Conservation (phyloP, 2,888 invertebrate species). For the Synanthedon tipuliformis region DNA sequence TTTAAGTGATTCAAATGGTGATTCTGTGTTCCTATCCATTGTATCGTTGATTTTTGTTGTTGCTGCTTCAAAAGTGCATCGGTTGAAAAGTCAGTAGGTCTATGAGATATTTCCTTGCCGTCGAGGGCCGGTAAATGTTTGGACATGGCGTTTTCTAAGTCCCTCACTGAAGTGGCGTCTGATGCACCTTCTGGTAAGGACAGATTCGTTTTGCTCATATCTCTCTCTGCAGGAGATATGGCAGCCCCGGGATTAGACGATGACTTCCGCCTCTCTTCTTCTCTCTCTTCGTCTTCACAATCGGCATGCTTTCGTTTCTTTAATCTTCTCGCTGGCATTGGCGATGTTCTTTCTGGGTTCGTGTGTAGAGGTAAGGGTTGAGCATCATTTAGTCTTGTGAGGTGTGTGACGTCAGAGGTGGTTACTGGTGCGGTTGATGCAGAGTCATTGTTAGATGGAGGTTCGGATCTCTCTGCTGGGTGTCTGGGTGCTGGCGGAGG, state of each 20-base stretch:
- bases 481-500: conserved; percentile 50
- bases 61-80: conserved; percentile 86
- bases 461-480: conserved; percentile 47
- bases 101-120: conserved; percentile 69
- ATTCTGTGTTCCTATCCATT: conserved; percentile 91
- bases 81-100: conserved; percentile 89
- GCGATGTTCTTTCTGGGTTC: conserved; percentile 62
- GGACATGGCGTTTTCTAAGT: conserved; percentile 96
- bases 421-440: conserved; percentile 53
- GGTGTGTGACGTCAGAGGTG: conserved; percentile 53
- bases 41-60: conserved; percentile 83
- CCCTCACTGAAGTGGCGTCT: conserved; percentile 81
- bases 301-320: conserved; percentile 64
- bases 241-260: conserved; percentile 53
- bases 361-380: conserved; percentile 56
- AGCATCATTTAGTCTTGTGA: conserved; percentile 52
- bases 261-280: conserved; percentile 56
- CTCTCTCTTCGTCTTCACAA: conserved; percentile 56
- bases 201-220: conserved; percentile 47
- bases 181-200: conserved; percentile 48
- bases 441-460: conserved; percentile 47
- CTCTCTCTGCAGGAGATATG: conserved; percentile 54
- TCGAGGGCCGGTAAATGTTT: conserved; percentile 84
- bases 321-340: conserved; percentile 73
- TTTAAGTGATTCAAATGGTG: conserved; percentile 72